Evolutionary conservation across 2,113 vertebrate species (phyloP).

Genomic region (Chionodraco myersi): DNA sequence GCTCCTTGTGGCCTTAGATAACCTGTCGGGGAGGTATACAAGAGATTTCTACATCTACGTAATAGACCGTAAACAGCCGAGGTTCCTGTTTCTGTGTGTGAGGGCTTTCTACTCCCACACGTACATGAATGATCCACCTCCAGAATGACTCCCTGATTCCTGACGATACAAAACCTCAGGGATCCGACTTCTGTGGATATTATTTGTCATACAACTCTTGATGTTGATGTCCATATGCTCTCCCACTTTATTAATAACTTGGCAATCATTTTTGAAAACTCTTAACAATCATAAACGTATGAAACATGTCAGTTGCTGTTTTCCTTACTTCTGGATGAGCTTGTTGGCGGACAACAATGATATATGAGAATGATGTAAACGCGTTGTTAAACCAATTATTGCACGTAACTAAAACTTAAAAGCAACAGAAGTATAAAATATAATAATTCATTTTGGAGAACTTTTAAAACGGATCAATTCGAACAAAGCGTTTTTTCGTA

Average conservation of each 20-base stretch:
- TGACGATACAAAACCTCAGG: background rate
- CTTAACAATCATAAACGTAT: background rate
- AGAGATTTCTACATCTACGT: background rate
- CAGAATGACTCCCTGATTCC: background rate
- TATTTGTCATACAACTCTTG: background rate
- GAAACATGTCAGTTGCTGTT: background rate
- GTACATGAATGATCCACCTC: background rate
- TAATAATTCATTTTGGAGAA: too few relatives aligned
- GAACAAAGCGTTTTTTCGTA: background rate
- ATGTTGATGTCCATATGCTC: background rate
- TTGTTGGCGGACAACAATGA: background rate
- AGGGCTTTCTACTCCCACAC: background rate
- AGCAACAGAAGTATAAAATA: too few relatives aligned
- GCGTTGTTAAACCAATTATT: background rate
- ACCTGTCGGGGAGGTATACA: background rate
- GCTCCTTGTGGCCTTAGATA: background rate
- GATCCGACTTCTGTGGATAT: background rate
- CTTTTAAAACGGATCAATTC: background rate
- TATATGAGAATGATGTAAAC: too few relatives aligned
- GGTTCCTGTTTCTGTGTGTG: constrained; percentile 24
- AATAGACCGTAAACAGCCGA: background rate
- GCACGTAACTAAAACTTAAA: background rate
- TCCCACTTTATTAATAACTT: background rate
- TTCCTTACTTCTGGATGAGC: background rate
- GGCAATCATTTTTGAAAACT: too few relatives aligned